These are phyloP conservation scores for Agrotis clavis DNA, from an alignment of 2,888 invertebrate genomes.

Conservation along the genomic window DNA sequence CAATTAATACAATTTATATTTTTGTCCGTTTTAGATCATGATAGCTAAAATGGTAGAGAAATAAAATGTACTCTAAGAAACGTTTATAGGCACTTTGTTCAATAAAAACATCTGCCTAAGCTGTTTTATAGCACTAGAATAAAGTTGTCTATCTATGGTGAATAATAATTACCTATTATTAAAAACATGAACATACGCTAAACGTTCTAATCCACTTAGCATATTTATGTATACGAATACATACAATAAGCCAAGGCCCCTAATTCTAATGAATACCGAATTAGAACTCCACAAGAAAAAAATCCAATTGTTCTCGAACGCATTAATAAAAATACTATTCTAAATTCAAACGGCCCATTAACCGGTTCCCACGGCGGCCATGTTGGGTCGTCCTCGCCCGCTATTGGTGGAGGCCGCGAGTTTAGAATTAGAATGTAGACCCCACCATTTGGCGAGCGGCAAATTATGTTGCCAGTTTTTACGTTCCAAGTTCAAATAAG, in stretches of 20 bases:
- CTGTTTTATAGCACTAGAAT: conserved; percentile 11
- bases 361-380: conserved; percentile 91
- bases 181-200: conserved; percentile 36
- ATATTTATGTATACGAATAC: conserved; percentile 28
- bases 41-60: not conserved
- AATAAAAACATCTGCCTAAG: conserved; percentile 41
- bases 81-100: conserved; percentile 4
- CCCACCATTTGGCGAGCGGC: conserved; percentile 90
- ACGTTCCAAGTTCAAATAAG: conserved; percentile 86
- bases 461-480: conserved; percentile 87
- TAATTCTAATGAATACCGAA: conserved; percentile 57
- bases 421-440: conserved; percentile 91
- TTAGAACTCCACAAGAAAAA: conserved; percentile 75
- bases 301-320: conserved; percentile 85
- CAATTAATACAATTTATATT: conserved; percentile 16
- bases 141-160: conserved; percentile 16
- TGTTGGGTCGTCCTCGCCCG: conserved; percentile 89
- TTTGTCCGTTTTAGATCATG: not conserved
- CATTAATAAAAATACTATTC: conserved; percentile 90
- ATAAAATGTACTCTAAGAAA: not conserved
- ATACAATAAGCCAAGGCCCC: conserved; percentile 42
- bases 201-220: conserved; percentile 42
- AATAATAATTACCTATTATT: conserved; percentile 37
- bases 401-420: conserved; percentile 89
- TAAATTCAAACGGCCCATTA: conserved; percentile 91